These are phyloP conservation scores for Daptonema setosum DNA, from an alignment of 2,888 invertebrate genomes.

Conservation along the genomic window DNA sequence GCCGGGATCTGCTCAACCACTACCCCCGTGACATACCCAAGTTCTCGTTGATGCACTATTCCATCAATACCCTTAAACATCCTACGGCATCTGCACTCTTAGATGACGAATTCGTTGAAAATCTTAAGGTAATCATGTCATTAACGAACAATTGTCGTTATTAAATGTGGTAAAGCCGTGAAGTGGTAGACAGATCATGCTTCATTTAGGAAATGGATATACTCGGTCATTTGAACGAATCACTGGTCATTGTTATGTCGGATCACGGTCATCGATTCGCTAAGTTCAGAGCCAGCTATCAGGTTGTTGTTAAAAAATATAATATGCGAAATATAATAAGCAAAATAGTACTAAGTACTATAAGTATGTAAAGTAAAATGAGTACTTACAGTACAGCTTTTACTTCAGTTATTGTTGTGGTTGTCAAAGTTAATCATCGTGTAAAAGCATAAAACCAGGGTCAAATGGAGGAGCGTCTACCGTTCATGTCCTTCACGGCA, in stretches of 20 bases:
- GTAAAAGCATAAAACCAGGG: constrained; percentile 9
- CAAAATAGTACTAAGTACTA: too few relatives aligned
- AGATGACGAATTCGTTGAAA: constrained; percentile 15
- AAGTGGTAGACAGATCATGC: too few relatives aligned
- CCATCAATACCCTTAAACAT: constrained; percentile 64
- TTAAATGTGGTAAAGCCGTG: too few relatives aligned
- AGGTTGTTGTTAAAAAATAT: too few relatives aligned
- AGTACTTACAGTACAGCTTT: too few relatives aligned
- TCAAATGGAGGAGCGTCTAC: constrained; percentile 64
- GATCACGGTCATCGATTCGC: constrained; percentile 78
- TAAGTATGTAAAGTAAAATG: too few relatives aligned
- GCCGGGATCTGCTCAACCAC: constrained; percentile 38
- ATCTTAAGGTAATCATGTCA: background rate
- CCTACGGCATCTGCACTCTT: constrained; percentile 37
- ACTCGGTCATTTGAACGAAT: constrained; percentile 48
- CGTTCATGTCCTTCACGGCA: constrained; percentile 49
- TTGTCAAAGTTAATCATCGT: too few relatives aligned
- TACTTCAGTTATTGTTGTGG: too few relatives aligned
- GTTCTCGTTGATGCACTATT: constrained; percentile 67
- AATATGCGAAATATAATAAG: too few relatives aligned
- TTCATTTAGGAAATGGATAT: too few relatives aligned
- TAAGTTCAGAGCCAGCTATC: constrained; percentile 55
- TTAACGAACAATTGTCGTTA: too few relatives aligned
- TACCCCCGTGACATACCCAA: constrained; percentile 45
- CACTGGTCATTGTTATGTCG: constrained; percentile 65